Evolutionary conservation across 2,797 vertebrate species (phyloP).

Genomic region (Ctenopoma multispine): DNA sequence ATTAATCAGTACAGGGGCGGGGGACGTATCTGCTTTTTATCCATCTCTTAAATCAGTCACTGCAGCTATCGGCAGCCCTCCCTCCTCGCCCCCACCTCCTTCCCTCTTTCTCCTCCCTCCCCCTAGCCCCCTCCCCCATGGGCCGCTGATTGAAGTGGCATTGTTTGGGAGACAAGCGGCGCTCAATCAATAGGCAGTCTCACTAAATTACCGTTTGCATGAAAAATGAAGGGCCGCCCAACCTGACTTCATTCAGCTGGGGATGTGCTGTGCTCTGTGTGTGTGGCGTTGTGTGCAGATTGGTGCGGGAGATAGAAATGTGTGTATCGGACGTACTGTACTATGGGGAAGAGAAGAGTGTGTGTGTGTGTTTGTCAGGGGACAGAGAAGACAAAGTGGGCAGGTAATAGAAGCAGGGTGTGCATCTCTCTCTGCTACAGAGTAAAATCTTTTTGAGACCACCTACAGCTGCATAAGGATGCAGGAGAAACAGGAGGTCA

Average conservation of each 20-base stretch:
- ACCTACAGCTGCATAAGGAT: conserved; percentile 60
- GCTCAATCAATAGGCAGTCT: conserved; percentile 87
- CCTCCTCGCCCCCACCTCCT: conserved; percentile 67
- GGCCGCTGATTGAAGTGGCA: conserved; percentile 87
- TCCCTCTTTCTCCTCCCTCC: conserved; percentile 63
- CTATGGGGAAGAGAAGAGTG: conserved; percentile 37
- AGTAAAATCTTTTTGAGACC: conserved; percentile 63
- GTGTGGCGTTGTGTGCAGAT: conserved; percentile 57
- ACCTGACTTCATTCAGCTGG: conserved; percentile 78
- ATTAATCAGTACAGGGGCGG: conserved; percentile 92
- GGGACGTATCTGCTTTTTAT: conserved; percentile 91
- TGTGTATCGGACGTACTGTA: conserved; percentile 30
- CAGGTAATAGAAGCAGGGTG: conserved; percentile 66
- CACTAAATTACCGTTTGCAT: conserved; percentile 88
- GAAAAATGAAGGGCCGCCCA: conserved; percentile 88
- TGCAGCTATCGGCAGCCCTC: conserved; percentile 88
- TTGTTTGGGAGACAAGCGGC: conserved; percentile 89
- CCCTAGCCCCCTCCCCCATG: conserved; percentile 71
- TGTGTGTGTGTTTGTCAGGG: conserved; percentile 60
- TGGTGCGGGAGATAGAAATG: conserved; percentile 62
- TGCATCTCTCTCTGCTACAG: conserved; percentile 39
- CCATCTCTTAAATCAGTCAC: conserved; percentile 93
- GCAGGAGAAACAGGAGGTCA: conserved; percentile 37
- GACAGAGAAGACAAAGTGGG: conserved; percentile 74
- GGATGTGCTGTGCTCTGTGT: conserved; percentile 54